Evolutionary conservation across 2,888 invertebrate species (phyloP).

Genomic region (Nesidiocoris tenuis): DNA sequence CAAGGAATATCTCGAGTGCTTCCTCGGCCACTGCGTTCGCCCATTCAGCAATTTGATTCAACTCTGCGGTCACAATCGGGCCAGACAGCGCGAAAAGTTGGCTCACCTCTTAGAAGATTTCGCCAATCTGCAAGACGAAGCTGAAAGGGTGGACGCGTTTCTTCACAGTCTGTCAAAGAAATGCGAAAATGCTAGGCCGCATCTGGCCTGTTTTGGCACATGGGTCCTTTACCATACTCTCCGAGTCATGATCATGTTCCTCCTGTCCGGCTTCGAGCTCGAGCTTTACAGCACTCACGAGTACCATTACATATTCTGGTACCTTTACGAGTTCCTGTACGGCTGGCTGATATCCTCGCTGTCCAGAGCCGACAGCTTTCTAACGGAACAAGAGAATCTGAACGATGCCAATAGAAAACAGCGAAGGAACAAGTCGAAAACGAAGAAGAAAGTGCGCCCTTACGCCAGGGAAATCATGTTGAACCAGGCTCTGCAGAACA

Average conservation of each 20-base stretch:
- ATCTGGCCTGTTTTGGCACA: constrained; percentile 84
- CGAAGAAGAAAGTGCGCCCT: constrained; percentile 67
- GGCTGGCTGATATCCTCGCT: constrained; percentile 91
- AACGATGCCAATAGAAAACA: constrained; percentile 56
- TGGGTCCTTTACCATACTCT: constrained; percentile 95
- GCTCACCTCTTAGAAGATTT: constrained; percentile 88
- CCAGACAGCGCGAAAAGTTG: constrained; percentile 90
- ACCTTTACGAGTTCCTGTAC: constrained; percentile 90
- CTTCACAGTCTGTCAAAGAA: constrained; percentile 69
- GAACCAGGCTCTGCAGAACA: constrained; percentile 87
- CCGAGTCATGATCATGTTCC: constrained; percentile 87
- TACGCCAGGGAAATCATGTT: constrained; percentile 82
- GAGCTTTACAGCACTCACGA: constrained; percentile 95
- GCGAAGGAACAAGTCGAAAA: constrained; percentile 59
- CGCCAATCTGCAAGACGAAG: constrained; percentile 88
- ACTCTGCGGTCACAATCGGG: constrained; percentile 91
- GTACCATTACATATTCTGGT: constrained; percentile 95
- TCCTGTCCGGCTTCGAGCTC: constrained; percentile 90
- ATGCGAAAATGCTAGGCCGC: constrained; percentile 68
- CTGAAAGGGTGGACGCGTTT: constrained; percentile 85
- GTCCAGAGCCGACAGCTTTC: constrained; percentile 81
- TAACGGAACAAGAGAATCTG: constrained; percentile 71
- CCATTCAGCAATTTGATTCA: constrained; percentile 84
- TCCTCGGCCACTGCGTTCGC: constrained; percentile 80
- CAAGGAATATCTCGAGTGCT: constrained; percentile 84